A percentile compares a stretch with the other conserved stretches of the same genome.
These are phyloP conservation scores for Agrochola litura DNA, from an alignment of 2,888 invertebrate genomes.

Conservation along the genomic window DNA sequence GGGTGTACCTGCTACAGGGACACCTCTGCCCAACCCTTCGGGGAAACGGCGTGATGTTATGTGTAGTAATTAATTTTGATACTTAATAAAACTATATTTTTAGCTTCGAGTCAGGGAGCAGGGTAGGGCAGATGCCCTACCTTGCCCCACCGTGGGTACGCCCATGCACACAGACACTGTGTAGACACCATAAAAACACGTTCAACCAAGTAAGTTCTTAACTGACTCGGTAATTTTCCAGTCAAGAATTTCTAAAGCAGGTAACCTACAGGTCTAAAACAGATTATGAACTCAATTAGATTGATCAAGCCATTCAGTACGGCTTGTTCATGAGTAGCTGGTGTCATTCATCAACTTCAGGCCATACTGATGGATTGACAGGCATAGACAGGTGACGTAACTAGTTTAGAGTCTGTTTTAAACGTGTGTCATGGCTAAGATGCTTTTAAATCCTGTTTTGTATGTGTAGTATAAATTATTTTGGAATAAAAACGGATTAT, in stretches of 20 bases:
- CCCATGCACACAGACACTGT: slow-evolving; percentile 5
- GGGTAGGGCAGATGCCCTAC: too few relatives aligned
- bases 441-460: background rate
- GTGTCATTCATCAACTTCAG: slow-evolving; percentile 53
- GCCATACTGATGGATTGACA: slow-evolving; percentile 35
- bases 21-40: too few relatives aligned
- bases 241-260: slow-evolving; percentile 23
- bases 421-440: slow-evolving; percentile 17
- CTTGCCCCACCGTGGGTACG: too few relatives aligned
- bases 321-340: slow-evolving; percentile 41
- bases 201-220: background rate
- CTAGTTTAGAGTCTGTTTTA: slow-evolving; percentile 45
- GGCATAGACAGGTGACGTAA: slow-evolving; percentile 38
- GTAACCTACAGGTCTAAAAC: slow-evolving; percentile 8
- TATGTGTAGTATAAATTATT: background rate
- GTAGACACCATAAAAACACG: slow-evolving; percentile 14
- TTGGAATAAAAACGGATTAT: background rate
- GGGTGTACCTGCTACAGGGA: too few relatives aligned
- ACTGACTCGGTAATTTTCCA: slow-evolving; percentile 34
- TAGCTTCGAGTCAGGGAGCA: too few relatives aligned
- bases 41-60: too few relatives aligned
- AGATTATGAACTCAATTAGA: slow-evolving; percentile 46
- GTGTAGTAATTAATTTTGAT: too few relatives aligned
- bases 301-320: slow-evolving; percentile 42
- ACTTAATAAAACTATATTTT: too few relatives aligned